Conservation (phyloP, 1,140 invertebrate genomes). For the Hydropsyche tenuis region DNA sequence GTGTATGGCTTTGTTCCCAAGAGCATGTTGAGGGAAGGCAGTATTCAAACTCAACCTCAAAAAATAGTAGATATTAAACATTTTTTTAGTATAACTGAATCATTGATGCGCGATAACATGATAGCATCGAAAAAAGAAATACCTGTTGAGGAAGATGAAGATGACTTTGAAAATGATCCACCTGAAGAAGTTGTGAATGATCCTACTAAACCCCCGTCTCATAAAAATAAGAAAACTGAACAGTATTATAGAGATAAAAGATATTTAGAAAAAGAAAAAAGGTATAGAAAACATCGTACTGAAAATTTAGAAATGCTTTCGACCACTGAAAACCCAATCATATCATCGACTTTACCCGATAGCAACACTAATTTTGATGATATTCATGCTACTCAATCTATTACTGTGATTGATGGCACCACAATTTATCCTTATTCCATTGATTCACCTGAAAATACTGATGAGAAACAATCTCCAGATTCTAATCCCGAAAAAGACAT, state of each 20-base stretch:
- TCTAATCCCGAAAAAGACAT: too few relatives aligned
- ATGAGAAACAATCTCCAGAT: neutral
- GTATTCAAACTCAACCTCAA: constrained; percentile 52
- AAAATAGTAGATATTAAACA: constrained; percentile 52
- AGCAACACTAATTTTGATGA: neutral
- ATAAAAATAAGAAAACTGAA: neutral
- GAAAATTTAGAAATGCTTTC: neutral
- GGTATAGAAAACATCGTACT: neutral
- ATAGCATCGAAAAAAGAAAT: constrained; percentile 37
- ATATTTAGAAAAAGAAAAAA: neutral
- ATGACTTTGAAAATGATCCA: neutral
- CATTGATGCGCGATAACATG: neutral
- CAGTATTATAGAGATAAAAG: neutral
- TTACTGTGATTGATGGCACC: constrained; percentile 15
- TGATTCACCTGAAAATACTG: neutral
- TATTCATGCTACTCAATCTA: constrained; percentile 4
- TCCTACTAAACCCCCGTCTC: neutral
- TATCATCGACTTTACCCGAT: neutral
- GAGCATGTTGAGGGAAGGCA: constrained; percentile 60
- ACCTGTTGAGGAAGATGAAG: constrained; percentile 28
- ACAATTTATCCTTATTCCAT: neutral
- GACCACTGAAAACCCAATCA: neutral
- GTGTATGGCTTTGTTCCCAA: constrained; percentile 73
- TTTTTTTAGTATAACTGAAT: constrained; percentile 15
- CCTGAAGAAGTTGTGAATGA: neutral